Conservation (phyloP, 2,797 vertebrate species). For the Ctenopoma multispine region DNA sequence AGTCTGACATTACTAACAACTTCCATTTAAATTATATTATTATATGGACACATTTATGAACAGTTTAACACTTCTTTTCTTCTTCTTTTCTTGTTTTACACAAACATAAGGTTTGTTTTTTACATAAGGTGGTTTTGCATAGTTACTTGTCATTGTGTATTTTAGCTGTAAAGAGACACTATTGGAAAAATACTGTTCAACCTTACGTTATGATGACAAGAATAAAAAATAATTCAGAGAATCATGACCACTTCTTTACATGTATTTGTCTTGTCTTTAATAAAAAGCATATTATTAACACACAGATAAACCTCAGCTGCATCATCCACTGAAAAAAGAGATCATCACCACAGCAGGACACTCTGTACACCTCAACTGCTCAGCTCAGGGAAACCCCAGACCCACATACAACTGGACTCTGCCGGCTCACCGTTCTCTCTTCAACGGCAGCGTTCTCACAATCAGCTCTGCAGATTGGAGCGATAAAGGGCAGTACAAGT, state of each 20-base stretch:
- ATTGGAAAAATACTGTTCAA: too few relatives aligned
- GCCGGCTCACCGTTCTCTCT: rapidly evolving
- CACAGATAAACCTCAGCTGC: neutral
- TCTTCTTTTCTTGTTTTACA: too few relatives aligned
- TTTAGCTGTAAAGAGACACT: too few relatives aligned
- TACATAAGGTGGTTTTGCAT: too few relatives aligned
- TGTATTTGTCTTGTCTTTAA: neutral
- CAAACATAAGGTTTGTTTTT: too few relatives aligned
- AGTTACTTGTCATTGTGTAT: too few relatives aligned
- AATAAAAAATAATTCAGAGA: too few relatives aligned
- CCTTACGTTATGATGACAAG: too few relatives aligned
- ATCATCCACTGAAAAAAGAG: neutral
- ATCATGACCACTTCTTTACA: neutral
- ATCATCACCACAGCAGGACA: neutral
- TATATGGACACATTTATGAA: too few relatives aligned
- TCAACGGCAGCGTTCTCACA: neutral
- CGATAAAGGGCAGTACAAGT: neutral
- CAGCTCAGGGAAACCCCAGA: neutral
- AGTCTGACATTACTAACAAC: conserved; percentile 50
- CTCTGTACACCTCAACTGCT: neutral
- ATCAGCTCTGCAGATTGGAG: neutral
- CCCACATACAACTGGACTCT: conserved; percentile 2
- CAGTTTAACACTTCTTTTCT: too few relatives aligned
- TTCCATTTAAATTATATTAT: too few relatives aligned
- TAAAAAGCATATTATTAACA: neutral